These are phyloP conservation scores for Geotrypetes seraphini DNA, from an alignment of 2,797 vertebrate species.

Conservation along the genomic window DNA sequence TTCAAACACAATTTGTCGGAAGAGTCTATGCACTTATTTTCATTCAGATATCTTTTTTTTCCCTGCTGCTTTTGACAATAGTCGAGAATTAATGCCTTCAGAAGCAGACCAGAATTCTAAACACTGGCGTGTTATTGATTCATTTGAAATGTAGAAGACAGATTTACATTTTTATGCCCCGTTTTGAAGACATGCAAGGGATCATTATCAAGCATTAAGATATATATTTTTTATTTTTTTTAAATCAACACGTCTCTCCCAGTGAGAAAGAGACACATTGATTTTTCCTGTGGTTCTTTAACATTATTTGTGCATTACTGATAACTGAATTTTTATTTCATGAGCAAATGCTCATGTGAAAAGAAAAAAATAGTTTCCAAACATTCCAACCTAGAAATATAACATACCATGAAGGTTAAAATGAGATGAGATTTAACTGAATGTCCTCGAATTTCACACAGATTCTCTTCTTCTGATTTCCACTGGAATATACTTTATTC, in stretches of 20 bases:
- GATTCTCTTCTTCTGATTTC: conserved; percentile 15
- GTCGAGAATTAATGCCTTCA: conserved; percentile 2
- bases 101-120: conserved; percentile 9
- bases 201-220: conserved; percentile 14
- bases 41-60: neutral
- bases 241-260: conserved; percentile 8
- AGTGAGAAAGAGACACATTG: conserved; percentile 19
- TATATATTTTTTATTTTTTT: too few relatives aligned
- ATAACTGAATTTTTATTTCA: too few relatives aligned
- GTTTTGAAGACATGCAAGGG: conserved; percentile 3
- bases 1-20: neutral
- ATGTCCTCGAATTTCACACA: conserved; percentile 9
- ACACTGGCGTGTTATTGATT: neutral
- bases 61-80: conserved; percentile 4
- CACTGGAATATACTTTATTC: conserved; percentile 8
- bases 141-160: neutral
- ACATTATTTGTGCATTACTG: conserved; percentile 19
- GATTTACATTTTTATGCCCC: neutral
- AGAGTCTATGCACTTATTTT: conserved; percentile 4
- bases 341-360: too few relatives aligned
- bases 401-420: conserved; percentile 18
- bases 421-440: conserved; percentile 17
- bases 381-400: too few relatives aligned
- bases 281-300: conserved; percentile 24
- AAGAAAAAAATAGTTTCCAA: too few relatives aligned